phyloP scores from a whole-genome alignment of 2,888 invertebrate species.

The Cyclophora albipunctata region DNA sequence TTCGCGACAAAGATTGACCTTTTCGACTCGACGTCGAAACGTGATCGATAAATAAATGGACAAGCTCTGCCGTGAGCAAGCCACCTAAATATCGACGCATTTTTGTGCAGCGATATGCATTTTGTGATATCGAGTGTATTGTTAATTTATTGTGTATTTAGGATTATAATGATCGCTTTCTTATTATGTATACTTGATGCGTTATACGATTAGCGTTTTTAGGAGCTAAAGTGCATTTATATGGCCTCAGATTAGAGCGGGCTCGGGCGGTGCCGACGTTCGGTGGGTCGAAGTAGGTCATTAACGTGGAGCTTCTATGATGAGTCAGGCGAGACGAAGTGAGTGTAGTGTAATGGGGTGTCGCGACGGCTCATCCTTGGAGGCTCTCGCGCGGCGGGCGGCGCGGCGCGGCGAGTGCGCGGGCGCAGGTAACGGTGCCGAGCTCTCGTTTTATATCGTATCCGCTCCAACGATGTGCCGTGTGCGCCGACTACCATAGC shows the following conservation, averaged over 20 bases:
- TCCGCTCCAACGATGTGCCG: conserved; percentile 34
- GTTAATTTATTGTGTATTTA: conserved; percentile 43
- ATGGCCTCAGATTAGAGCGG: conserved; percentile 34
- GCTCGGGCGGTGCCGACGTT: conserved; percentile 27
- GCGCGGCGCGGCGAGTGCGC: conserved; percentile 15
- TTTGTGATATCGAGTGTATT: conserved; percentile 69
- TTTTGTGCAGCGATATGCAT: conserved; percentile 48
- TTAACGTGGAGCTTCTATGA: conserved; percentile 19
- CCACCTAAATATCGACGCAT: conserved; percentile 42
- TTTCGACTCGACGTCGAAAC: conserved; percentile 34
- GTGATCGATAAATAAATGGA: conserved; percentile 43
- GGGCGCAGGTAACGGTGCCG: conserved; percentile 58
- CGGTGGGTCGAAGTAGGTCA: conserved; percentile 19
- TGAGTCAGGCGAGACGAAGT: conserved; percentile 31
- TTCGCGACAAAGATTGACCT: conserved; percentile 71
- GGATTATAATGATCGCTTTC: conserved; percentile 33
- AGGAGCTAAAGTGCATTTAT: conserved; percentile 37
- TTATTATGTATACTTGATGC: conserved; percentile 32
- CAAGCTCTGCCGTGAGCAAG: conserved; percentile 39
- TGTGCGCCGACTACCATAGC: conserved; percentile 22
- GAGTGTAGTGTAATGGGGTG: conserved; percentile 29
- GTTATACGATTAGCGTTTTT: conserved; percentile 31
- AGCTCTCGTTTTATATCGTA: conserved; percentile 55
- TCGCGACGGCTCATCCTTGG: conserved; percentile 11
- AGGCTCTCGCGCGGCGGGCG: conserved; percentile 2